These are phyloP conservation scores for Xiphophorus hellerii DNA, from an alignment of 2,113 vertebrate species.

Conservation along the genomic window DNA sequence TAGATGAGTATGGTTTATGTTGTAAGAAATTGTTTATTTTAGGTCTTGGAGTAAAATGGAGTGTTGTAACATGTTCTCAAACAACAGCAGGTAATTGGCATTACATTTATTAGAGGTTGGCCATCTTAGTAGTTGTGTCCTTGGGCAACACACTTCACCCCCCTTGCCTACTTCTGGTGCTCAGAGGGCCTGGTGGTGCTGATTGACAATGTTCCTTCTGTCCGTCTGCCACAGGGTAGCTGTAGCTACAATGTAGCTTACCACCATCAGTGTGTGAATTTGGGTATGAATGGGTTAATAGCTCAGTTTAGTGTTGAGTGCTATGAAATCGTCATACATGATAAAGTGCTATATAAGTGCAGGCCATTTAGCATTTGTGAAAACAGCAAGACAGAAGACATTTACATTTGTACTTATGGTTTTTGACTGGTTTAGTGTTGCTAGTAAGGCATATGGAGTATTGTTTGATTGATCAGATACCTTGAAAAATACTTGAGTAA, in stretches of 20 bases:
- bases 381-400: background rate
- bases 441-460: background rate
- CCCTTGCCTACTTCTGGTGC: no score
- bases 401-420: background rate
- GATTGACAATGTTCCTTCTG: no score
- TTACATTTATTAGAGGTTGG: background rate
- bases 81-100: background rate
- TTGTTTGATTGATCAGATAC: background rate
- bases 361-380: background rate
- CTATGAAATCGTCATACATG: no score
- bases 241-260: no score
- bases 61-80: background rate
- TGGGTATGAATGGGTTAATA: no score
- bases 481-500: background rate
- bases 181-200: no score
- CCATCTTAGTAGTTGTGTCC: no score
- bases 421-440: background rate
- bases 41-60: background rate
- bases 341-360: no score
- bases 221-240: no score
- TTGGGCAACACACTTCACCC: no score
- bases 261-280: no score
- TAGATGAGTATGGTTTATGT: constrained; percentile 32
- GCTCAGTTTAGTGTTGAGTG: no score
- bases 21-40: background rate